phyloP scores from a whole-genome alignment of 2,113 vertebrate genomes.

The Columba livia region DNA sequence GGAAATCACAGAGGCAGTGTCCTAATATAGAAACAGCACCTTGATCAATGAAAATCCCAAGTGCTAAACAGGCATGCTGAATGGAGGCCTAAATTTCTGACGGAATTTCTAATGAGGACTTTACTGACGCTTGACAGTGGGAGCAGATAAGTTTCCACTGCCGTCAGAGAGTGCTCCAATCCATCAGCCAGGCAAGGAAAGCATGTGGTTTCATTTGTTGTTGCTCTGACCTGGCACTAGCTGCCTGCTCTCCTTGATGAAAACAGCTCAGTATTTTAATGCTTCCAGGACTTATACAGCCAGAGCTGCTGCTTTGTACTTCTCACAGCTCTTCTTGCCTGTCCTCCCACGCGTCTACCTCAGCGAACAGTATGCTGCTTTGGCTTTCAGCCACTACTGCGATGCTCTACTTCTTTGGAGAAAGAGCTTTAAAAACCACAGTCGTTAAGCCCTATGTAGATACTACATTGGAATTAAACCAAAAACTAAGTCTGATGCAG shows the following conservation, averaged over 20 bases:
- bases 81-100: neutral
- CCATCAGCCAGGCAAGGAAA: neutral
- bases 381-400: neutral
- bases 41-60: neutral
- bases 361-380: neutral
- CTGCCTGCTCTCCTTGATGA: neutral
- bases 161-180: neutral
- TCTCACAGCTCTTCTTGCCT: neutral
- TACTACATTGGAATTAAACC: neutral
- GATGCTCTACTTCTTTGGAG: neutral
- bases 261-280: neutral
- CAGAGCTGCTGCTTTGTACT: neutral
- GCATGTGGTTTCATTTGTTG: neutral
- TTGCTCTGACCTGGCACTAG: neutral
- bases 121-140: neutral
- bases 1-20: neutral
- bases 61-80: neutral
- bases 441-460: neutral
- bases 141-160: constrained; percentile 1
- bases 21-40: neutral
- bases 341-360: neutral
- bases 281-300: neutral
- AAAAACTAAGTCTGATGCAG: neutral
- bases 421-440: neutral
- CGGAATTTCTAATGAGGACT: neutral